Evolutionary conservation across 2,888 invertebrate genomes (phyloP).

Genomic region (Drosophila bunnanda): DNA sequence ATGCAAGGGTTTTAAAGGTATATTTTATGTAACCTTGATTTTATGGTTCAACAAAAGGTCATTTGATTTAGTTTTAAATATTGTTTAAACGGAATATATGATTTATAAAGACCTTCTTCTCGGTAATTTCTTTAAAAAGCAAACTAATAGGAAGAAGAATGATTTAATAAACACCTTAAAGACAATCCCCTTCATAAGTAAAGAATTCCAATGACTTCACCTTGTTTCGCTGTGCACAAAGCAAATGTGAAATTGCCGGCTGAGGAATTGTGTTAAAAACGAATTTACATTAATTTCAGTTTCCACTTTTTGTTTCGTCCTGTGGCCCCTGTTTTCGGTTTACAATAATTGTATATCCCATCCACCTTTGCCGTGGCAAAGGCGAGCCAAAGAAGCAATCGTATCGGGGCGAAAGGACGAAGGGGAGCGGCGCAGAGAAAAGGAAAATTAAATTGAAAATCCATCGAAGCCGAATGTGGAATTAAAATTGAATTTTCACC

Average conservation of each 20-base stretch:
- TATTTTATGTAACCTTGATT: not conserved
- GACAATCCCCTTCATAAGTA: not conserved
- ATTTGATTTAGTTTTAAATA: too few relatives aligned
- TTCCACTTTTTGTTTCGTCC: slow-evolving; percentile 47
- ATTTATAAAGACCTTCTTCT: too few relatives aligned
- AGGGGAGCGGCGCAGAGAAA: slow-evolving; percentile 30
- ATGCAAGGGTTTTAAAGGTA: rapidly evolving
- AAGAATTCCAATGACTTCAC: not conserved
- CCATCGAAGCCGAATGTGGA: slow-evolving; percentile 40
- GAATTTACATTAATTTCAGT: slow-evolving; percentile 74
- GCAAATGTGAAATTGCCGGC: slow-evolving; percentile 60
- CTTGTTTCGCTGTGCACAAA: slow-evolving; percentile 40
- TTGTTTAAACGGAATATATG: too few relatives aligned
- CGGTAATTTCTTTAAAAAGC: too few relatives aligned
- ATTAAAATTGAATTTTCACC: slow-evolving; percentile 59
- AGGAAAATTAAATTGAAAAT: slow-evolving; percentile 61
- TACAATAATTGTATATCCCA: slow-evolving; percentile 44
- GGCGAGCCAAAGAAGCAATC: slow-evolving; percentile 12
- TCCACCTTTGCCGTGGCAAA: slow-evolving; percentile 26
- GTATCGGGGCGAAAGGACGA: slow-evolving; percentile 15
- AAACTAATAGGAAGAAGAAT: too few relatives aligned
- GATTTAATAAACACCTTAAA: too few relatives aligned
- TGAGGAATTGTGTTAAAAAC: slow-evolving; percentile 67
- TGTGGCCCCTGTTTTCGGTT: slow-evolving; percentile 30
- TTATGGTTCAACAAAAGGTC: not conserved